Conservation (phyloP, 2,888 invertebrate species). For the Phanerotoma sp. region DNA sequence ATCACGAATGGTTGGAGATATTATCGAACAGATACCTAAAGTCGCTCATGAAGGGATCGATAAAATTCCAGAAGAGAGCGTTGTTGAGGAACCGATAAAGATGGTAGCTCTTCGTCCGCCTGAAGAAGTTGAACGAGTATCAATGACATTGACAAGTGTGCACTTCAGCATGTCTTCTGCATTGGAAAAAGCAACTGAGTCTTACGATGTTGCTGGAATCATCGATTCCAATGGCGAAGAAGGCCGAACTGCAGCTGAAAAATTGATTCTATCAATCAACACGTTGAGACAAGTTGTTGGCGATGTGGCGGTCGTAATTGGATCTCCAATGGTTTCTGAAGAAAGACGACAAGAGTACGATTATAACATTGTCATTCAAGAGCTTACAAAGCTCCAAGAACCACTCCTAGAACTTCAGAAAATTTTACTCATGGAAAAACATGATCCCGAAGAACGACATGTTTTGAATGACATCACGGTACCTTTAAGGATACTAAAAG, state of each 20-base stretch:
- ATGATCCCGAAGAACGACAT: slow-evolving; percentile 38
- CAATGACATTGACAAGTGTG: slow-evolving; percentile 41
- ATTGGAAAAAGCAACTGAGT: slow-evolving; percentile 35
- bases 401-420: slow-evolving; percentile 45
- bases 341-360: slow-evolving; percentile 35
- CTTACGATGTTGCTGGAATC: neutral
- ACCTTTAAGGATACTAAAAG: slow-evolving; percentile 43
- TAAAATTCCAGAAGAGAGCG: too few relatives aligned
- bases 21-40: slow-evolving; percentile 40
- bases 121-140: slow-evolving; percentile 36
- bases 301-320: slow-evolving; percentile 42
- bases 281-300: slow-evolving; percentile 44
- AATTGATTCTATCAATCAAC: slow-evolving; percentile 39
- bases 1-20: slow-evolving; percentile 41
- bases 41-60: too few relatives aligned
- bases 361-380: slow-evolving; percentile 37
- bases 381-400: slow-evolving; percentile 42
- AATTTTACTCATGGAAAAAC: slow-evolving; percentile 41
- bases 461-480: slow-evolving; percentile 41
- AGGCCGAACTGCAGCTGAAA: slow-evolving; percentile 11
- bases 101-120: slow-evolving; percentile 29
- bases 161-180: slow-evolving; percentile 45
- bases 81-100: too few relatives aligned
- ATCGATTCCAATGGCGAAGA: neutral
- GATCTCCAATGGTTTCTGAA: slow-evolving; percentile 32